Percentiles rank a stretch among this genome's conserved stretches.
phyloP scores from a whole-genome alignment of 2,113 vertebrate species.

The Oenanthe oenanthe region DNA sequence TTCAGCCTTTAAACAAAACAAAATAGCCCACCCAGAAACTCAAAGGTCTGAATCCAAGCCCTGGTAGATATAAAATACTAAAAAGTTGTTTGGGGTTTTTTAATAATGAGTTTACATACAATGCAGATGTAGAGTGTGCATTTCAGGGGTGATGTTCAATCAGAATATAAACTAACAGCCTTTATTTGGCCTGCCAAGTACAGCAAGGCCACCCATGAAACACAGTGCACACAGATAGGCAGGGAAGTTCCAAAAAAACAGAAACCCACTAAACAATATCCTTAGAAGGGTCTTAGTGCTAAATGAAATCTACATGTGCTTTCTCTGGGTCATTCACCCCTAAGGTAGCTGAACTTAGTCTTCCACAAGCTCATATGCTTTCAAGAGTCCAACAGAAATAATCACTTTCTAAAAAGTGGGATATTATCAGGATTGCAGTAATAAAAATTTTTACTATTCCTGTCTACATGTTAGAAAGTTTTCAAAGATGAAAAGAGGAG shows the following conservation, averaged over 20 bases:
- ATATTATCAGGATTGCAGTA: neutral
- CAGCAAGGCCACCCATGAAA: neutral
- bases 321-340: neutral
- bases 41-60: neutral
- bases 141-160: neutral
- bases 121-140: neutral
- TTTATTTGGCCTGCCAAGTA: neutral
- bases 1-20: neutral
- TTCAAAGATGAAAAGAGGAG: neutral
- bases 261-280: neutral
- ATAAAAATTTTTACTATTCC: neutral
- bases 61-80: neutral
- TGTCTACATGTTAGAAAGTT: neutral
- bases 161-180: neutral
- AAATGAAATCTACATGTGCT: neutral
- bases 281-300: neutral
- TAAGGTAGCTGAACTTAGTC: neutral
- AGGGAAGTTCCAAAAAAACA: neutral
- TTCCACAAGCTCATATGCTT: neutral
- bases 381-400: neutral
- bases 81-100: neutral
- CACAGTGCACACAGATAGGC: neutral
- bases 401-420: neutral
- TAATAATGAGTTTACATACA: neutral
- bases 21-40: neutral